Base-by-base conservation (phyloP, 2,797 vertebrate species). In the Ctenopoma multispine region DNA sequence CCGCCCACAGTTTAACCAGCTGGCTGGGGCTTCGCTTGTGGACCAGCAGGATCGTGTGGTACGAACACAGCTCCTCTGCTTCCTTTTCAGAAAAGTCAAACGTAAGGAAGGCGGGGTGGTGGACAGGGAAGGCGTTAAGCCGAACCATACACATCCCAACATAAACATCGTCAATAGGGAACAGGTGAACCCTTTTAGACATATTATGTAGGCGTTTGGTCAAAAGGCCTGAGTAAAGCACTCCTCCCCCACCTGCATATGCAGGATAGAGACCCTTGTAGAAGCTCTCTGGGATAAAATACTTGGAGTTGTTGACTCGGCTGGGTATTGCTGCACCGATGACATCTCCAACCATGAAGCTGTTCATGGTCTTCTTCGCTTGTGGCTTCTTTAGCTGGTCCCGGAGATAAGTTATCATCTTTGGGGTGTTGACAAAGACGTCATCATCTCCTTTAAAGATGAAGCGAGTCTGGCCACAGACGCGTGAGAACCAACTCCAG, bases 381-480 rank as follows among this genome's bases (percentile, higher is more conserved):
- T 62, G n/a, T 1, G 72, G 77, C 41, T 61, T 67, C 13, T 68
- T 23, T 0, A 90, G 77, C 64, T 82, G 74, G 0, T 77, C 75
- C 23, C 38, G 73, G 23, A 95, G 89, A 66, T 87, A 90, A 51
- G 82, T 76, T 5, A 95, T 60, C 60, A 95, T 65, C 24, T 77
- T 93, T 0, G 90, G 86, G 0, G 88, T 94, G 80, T 92, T 93
- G 55, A 95, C 74, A 9, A 95, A 94, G 34, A 95, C 69, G 6
- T 95, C 94, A 0, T 95, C 94, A 0, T 95, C 94, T 0, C 94
- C 95, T 69, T 95, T 94, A 2, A 95, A 91, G 54, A 95, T 62
- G 3, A 94, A 95, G 7, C 0, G 65, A 0, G 81, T 71, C 1
- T 21, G 41, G 1, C 24, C 17, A 58, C 94, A 95, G 50, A 2